phyloP scores from a whole-genome alignment of 2,797 vertebrate genomes.

The Typhlichthys subterraneus region DNA sequence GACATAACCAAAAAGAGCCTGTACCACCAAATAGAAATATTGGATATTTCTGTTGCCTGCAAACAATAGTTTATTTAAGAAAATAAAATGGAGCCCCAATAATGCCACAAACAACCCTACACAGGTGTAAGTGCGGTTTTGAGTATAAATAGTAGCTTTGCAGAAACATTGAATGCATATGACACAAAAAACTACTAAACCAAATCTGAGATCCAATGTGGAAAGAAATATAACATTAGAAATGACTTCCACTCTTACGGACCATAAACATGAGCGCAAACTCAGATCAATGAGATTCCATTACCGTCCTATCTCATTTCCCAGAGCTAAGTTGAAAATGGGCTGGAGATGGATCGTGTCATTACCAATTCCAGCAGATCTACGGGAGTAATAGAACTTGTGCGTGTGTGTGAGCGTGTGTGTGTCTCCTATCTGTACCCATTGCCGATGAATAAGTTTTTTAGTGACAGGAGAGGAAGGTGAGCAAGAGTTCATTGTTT shows the following conservation, averaged over 20 bases:
- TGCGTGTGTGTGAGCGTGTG: slow-evolving; percentile 1
- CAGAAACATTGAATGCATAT: no score
- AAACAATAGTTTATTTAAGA: not conserved
- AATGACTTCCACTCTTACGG: slow-evolving; percentile 73
- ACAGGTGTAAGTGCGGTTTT: no score
- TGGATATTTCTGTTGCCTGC: not conserved
- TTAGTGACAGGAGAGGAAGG: slow-evolving; percentile 68
- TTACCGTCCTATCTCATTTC: slow-evolving; percentile 78
- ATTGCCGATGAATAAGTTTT: slow-evolving; percentile 70
- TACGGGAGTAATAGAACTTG: slow-evolving; percentile 53
- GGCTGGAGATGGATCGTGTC: slow-evolving; percentile 76
- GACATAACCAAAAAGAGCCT: not conserved
- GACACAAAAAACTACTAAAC: slow-evolving; percentile 25
- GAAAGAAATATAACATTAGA: slow-evolving; percentile 56
- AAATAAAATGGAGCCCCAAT: not conserved
- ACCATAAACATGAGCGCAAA: slow-evolving; percentile 77
- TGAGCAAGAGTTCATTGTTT: slow-evolving; percentile 73
- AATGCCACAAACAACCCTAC: not conserved
- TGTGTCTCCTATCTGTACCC: slow-evolving; percentile 49
- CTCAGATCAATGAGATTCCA: slow-evolving; percentile 80
- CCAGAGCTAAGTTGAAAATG: slow-evolving; percentile 75
- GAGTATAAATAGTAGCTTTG: no score
- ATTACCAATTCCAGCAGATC: slow-evolving; percentile 76
- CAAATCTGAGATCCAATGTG: slow-evolving; percentile 45
- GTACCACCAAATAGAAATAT: not conserved